Base-by-base conservation (phyloP, 2,797 vertebrate genomes). In the Sorex maritimensis region DNA sequence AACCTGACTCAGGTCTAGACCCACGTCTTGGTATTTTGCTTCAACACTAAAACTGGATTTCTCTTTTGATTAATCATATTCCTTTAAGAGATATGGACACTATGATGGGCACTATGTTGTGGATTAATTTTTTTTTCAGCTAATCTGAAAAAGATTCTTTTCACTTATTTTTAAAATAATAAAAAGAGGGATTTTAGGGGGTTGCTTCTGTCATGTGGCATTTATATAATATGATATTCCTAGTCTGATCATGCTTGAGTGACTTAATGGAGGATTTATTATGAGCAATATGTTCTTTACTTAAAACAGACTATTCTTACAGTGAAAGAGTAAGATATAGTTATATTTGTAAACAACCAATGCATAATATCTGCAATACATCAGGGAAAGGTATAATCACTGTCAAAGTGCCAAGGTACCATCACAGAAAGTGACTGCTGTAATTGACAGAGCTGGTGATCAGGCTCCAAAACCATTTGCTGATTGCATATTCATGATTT, bases 401-500 rank as follows among this genome's bases (percentile, higher is more conserved):
- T 98, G 97, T 98, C 98, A 98, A 97, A 97, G 96, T 95, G 96
- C 97, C 97, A 97, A 94, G 92, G 94, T 81, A 94, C 81, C 97
- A 96, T 97, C 97, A 97, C 78, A 96, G 96, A 96, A 97, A 97
- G 94, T 96, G 97, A 96, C 96, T 97, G 90, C 90, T 96, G 52
- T 97, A 98, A 98, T 97, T 98, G 98, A 97, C 96, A 96, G 97
- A 97, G 93, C 96, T 97, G 97, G 95, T 95, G 97, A 97, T 98
- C 97, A 97, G 94, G 52, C 93, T 97, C 86, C 93, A 85, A 97
- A 98, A 97, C 96, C 94, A 97, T 97, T 97, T 97, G 98, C 97
- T 97, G 92, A 98, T 98, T 98, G 97, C 97, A 98, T 98, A 98
- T 98, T 98, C 98, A 98, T 98, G 97, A 98, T 95, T 97, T 71